Conservation (phyloP, 2,113 vertebrate genomes). For the Centropus unirufus region DNA sequence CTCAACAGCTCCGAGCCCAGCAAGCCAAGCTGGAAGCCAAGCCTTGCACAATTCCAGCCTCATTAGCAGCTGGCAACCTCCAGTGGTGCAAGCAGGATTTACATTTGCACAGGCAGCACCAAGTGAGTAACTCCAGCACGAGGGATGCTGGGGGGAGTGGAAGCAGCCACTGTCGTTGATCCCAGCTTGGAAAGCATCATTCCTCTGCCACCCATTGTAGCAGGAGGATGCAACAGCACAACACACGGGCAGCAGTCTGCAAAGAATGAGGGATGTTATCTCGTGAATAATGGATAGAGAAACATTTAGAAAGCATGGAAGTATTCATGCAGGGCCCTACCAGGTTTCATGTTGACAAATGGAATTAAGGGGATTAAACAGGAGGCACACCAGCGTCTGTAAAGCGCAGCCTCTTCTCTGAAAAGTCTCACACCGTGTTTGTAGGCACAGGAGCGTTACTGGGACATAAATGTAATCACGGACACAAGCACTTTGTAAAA, state of each 20-base stretch:
- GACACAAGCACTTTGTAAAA: background rate
- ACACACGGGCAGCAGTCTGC: background rate
- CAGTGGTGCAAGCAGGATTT: background rate
- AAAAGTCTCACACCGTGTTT: accelerated
- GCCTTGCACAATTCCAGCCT: background rate
- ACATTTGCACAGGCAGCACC: background rate
- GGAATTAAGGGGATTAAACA: background rate
- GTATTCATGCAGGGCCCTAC: background rate
- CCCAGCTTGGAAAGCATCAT: background rate
- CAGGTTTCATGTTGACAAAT: background rate
- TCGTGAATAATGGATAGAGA: slow-evolving; percentile 18
- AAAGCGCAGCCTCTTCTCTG: background rate
- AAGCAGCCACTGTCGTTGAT: background rate
- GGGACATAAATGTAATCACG: background rate
- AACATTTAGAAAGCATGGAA: background rate
- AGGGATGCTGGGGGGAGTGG: background rate
- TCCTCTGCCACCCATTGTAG: background rate
- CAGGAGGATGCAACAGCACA: background rate
- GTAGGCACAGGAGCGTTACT: accelerated
- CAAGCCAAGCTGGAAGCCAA: background rate
- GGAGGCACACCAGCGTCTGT: background rate
- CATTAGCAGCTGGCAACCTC: background rate
- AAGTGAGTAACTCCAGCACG: background rate
- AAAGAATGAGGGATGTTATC: slow-evolving; percentile 9
- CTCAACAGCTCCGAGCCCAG: background rate